Conservation (phyloP, 1,140 invertebrate species). For the Oncopeltus fasciatus region DNA sequence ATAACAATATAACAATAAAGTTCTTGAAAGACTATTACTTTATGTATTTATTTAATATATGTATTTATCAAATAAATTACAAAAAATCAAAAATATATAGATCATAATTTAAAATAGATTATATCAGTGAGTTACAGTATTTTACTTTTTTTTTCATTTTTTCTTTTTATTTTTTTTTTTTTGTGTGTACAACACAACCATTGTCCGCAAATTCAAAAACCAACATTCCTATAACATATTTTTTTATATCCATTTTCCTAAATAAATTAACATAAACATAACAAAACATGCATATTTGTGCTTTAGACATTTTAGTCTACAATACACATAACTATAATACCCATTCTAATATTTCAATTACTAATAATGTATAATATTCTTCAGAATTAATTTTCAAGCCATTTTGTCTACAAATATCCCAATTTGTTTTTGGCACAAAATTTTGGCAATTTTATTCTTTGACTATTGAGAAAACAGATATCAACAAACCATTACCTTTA, state of each 20-base stretch:
- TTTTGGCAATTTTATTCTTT: neutral
- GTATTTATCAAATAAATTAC: conserved; percentile 8
- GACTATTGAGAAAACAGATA: neutral
- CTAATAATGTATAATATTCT: conserved; percentile 7
- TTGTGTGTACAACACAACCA: conserved; percentile 1
- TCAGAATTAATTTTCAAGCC: conserved; percentile 5
- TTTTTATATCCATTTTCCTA: too few species aligned
- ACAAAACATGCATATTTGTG: conserved; percentile 1
- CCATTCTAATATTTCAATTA: neutral
- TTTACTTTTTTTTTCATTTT: neutral
- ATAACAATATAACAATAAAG: conserved; percentile 10
- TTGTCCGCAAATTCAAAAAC: neutral
- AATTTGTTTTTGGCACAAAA: neutral
- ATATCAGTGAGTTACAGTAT: neutral
- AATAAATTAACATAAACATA: neutral
- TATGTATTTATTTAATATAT: conserved; percentile 9
- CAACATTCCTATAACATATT: neutral
- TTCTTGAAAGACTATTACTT: conserved; percentile 10
- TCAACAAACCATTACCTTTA: neutral
- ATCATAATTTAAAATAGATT: neutral
- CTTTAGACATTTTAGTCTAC: conserved; percentile 1
- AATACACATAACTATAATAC: conserved; percentile 2
- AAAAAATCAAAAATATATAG: conserved; percentile 6
- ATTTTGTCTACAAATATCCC: conserved; percentile 6
- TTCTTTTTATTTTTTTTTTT: too few species aligned